Evolutionary conservation across 2,888 invertebrate species (phyloP), one percentile per base, ranked within the genome.

Genomic region (Mactromeris polynyma): DNA sequence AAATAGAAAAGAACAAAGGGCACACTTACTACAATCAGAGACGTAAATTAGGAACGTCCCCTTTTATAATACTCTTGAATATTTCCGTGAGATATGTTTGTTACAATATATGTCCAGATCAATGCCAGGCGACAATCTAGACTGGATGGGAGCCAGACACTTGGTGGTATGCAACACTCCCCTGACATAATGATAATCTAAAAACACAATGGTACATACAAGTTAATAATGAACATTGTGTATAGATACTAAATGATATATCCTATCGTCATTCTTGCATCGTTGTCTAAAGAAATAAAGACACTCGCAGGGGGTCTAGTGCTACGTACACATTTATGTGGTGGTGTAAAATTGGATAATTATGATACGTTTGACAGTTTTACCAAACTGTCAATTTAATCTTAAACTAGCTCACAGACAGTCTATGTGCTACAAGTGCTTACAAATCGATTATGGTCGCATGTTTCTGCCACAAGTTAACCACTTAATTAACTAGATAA

Each of bases 61-160:
- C 4, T 64, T 26, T n/a, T 64, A 64, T 26, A 64, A 64, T 64
- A n/a, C 1, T 11, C 26, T 26, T 26, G 26, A 51, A 51, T 19
- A 26, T 26, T 4, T 21, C 26, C 26, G 26, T 26, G 9, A 26
- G 58, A 64, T 64, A 64, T 2, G 26, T 26, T 64, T 64, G 58
- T 64, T 64, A 64, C 26, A n/a, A 26, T 7, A 6, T 26, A 64
- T 64, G 26, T 4, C n/a, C n/a, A n/a, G 26, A 11, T 64, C 58
- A 64, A 64, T 64, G 26, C 26, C 9, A 11, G 36, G 36, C 77
- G 36, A 21, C 36, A 36, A 4, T 33, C 31, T 40, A 77, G 77
- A 38, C 77, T 77, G 77, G 36, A 77, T 36, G 77, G 77, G n/a
- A 26, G 58, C 58, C 58, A 64, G 58, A 64, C 58, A n/a, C 26